Conservation (phyloP, 2,888 invertebrate species). For the Apotomis capreana region DNA sequence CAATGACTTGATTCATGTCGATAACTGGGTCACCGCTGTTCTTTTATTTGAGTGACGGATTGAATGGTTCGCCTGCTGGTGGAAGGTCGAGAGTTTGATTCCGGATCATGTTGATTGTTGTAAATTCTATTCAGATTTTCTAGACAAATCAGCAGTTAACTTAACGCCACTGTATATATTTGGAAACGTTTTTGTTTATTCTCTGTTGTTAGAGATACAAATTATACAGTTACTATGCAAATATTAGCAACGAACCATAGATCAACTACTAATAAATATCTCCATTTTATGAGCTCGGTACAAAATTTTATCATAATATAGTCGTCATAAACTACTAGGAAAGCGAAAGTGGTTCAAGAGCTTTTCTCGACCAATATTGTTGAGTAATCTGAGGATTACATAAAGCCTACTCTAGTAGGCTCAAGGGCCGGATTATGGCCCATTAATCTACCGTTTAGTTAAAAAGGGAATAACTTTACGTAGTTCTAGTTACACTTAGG, state of each 20-base stretch:
- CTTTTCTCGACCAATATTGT: constrained; percentile 33
- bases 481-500: background rate
- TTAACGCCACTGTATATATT: too few relatives aligned
- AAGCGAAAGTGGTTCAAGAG: constrained; percentile 38
- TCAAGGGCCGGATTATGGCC: constrained; percentile 37
- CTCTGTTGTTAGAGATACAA: too few relatives aligned
- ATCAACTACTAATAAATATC: constrained; percentile 15
- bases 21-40: constrained; percentile 36
- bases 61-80: background rate
- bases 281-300: constrained; percentile 19
- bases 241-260: background rate
- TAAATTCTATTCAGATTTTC: background rate
- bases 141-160: too few relatives aligned
- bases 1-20: constrained; percentile 20
- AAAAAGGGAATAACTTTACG: background rate
- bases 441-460: constrained; percentile 3
- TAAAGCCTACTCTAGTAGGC: constrained; percentile 29
- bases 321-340: constrained; percentile 24
- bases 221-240: too few relatives aligned
- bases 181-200: too few relatives aligned
- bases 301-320: background rate
- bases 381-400: constrained; percentile 39
- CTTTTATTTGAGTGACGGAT: constrained; percentile 17
- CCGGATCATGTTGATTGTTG: background rate
- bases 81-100: constrained; percentile 13